Percentiles rank a stretch among this genome's conserved stretches.
Conservation (phyloP, 2,888 invertebrate species). For the Pterostichus niger region DNA sequence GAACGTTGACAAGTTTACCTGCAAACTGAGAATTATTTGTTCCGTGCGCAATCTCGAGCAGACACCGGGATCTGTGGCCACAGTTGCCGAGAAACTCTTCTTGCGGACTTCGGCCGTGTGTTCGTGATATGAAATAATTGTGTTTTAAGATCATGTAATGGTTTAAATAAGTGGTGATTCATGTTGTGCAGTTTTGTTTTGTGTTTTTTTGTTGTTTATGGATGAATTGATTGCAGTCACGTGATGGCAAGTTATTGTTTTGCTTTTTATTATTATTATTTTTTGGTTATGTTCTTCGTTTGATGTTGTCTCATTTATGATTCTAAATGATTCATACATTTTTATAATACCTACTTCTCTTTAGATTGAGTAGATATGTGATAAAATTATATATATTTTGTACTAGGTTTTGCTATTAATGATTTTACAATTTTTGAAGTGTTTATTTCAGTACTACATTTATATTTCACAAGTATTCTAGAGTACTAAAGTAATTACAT, state of each 20-base stretch:
- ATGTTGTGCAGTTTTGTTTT: conserved; percentile 9
- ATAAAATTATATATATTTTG: no score
- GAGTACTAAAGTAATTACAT: background rate
- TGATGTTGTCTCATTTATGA: background rate
- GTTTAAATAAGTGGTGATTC: conserved; percentile 14
- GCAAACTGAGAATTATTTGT: conserved; percentile 8
- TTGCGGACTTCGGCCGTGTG: background rate
- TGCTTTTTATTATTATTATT: conserved; percentile 19
- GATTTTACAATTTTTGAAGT: background rate
- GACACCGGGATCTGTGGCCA: background rate
- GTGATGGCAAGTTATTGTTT: conserved; percentile 33
- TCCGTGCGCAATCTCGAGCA: background rate
- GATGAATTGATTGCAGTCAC: conserved; percentile 8
- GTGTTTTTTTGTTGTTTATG: conserved; percentile 3
- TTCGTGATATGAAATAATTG: background rate
- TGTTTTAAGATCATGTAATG: background rate
- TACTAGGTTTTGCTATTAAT: no score
- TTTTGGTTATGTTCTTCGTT: background rate
- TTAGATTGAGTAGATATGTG: background rate
- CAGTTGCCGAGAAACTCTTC: background rate
- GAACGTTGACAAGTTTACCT: conserved; percentile 48
- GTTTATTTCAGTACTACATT: conserved; percentile 5
- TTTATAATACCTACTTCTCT: no score
- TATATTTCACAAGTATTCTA: background rate
- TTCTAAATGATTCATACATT: no score